A percentile compares a stretch with the other conserved stretches of the same genome.
Evolutionary conservation across 2,888 invertebrate genomes (phyloP).

Genomic region (Prosopocoilus inquinatus): DNA sequence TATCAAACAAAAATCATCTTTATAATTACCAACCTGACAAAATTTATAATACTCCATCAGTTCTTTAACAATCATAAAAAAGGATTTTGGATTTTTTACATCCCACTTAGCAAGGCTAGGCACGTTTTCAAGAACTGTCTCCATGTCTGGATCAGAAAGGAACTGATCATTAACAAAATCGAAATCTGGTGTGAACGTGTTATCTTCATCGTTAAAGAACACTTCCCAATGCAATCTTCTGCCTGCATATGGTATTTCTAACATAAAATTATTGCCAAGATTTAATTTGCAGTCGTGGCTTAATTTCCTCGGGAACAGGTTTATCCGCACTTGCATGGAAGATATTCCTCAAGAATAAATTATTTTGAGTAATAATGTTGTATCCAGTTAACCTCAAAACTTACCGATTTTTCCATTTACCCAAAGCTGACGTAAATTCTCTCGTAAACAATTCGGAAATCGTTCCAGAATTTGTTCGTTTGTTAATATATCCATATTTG

Average conservation of each 20-base stretch:
- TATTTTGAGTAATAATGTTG: not conserved
- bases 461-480: constrained; percentile 28
- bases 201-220: constrained; percentile 59
- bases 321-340: constrained; percentile 20
- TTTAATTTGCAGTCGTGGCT: constrained; percentile 4
- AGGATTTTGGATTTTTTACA: constrained; percentile 57
- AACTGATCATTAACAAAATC: constrained; percentile 70
- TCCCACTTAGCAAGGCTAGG: constrained; percentile 67
- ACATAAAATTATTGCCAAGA: constrained; percentile 51
- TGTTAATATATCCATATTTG: constrained; percentile 4
- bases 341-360: constrained; percentile 29
- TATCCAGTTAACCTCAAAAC: not conserved
- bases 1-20: too few species aligned
- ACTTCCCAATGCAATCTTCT: constrained; percentile 68
- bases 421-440: constrained; percentile 34
- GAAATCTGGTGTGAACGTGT: constrained; percentile 67
- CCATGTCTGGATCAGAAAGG: constrained; percentile 57
- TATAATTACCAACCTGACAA: constrained; percentile 60
- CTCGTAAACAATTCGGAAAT: constrained; percentile 34
- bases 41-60: constrained; percentile 61
- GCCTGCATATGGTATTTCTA: constrained; percentile 70
- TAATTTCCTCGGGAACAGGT: constrained; percentile 12
- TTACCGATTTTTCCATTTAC: constrained; percentile 33
- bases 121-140: constrained; percentile 54
- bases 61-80: constrained; percentile 62